Conservation (phyloP, 1,140 invertebrate species). For the Anadara kagoshimensis region DNA sequence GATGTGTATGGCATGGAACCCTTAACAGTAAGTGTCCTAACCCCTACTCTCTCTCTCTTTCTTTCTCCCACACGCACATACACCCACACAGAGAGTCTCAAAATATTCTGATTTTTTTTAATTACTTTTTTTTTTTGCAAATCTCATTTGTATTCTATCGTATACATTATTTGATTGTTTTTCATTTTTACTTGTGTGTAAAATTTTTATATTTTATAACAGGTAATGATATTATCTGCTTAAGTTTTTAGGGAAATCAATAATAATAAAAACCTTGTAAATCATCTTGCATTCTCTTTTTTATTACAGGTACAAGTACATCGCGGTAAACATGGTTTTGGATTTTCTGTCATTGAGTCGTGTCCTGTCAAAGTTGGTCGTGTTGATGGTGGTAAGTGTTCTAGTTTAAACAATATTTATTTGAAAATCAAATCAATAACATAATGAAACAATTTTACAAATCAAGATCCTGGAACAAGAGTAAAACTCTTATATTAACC, state of each 20-base stretch:
- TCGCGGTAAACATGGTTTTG: constrained; percentile 78
- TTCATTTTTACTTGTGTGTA: too few species aligned
- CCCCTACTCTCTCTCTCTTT: background rate
- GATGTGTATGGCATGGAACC: constrained; percentile 67
- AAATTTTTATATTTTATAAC: too few species aligned
- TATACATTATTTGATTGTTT: too few species aligned
- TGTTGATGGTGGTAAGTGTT: constrained; percentile 82
- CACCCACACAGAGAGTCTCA: background rate
- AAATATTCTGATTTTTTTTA: background rate
- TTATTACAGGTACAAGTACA: constrained; percentile 45
- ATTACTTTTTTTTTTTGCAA: too few species aligned
- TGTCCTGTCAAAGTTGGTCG: constrained; percentile 90
- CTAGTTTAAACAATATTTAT: too few species aligned
- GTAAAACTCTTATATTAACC: too few species aligned
- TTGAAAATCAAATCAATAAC: too few species aligned
- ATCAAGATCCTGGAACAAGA: too few species aligned
- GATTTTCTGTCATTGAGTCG: constrained; percentile 94
- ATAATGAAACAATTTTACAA: too few species aligned
- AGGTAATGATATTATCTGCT: too few species aligned
- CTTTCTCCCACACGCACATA: background rate
- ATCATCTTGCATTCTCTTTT: background rate
- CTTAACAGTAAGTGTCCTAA: constrained; percentile 53
- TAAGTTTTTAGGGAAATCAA: background rate
- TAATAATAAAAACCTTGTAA: background rate
- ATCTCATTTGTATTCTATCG: too few species aligned